phyloP scores from a whole-genome alignment of 2,797 vertebrate genomes.

The Avahi laniger region DNA sequence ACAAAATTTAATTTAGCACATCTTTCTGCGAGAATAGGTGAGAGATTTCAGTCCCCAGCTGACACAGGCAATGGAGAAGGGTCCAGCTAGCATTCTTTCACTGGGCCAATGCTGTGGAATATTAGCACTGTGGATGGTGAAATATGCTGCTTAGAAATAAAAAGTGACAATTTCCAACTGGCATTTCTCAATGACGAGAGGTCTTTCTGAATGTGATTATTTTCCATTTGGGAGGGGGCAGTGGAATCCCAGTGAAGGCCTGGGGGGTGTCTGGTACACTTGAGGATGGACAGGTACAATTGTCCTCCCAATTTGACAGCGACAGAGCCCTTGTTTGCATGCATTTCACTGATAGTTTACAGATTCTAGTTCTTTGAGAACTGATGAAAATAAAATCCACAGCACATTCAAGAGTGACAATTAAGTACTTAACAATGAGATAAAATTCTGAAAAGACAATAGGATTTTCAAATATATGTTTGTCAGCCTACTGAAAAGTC shows the following conservation, averaged over 20 bases:
- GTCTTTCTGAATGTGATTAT: neutral
- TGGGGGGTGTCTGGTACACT: neutral
- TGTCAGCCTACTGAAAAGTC: neutral
- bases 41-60: neutral
- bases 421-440: neutral
- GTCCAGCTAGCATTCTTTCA: neutral
- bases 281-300: neutral
- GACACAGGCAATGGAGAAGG: neutral
- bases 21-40: neutral
- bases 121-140: neutral
- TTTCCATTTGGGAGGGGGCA: neutral
- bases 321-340: neutral
- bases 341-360: neutral
- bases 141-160: neutral
- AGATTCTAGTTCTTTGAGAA: neutral
- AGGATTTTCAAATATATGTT: neutral
- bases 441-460: neutral
- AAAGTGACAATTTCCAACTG: neutral
- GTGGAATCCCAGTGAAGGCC: neutral
- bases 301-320: neutral
- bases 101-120: neutral
- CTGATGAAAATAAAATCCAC: neutral
- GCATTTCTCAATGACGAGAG: neutral
- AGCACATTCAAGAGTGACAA: neutral
- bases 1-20: neutral